Evolutionary conservation across 92 coral and sea anemone genomes (phyloP).

Genomic region (Meandrina meandrites): DNA sequence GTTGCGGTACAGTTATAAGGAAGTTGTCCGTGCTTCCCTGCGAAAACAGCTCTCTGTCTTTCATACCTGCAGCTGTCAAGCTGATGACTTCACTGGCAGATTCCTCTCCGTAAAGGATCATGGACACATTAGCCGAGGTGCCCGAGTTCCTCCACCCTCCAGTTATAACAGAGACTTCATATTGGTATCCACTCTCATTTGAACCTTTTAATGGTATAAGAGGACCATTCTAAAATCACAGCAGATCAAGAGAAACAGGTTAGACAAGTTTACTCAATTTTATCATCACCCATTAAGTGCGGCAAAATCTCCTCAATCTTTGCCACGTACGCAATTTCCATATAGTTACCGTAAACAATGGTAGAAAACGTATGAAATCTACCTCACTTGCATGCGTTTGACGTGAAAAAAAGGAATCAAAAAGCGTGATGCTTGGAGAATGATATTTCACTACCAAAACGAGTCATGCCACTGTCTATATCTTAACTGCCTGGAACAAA

Average conservation of each 20-base stretch:
- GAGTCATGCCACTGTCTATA: neutral
- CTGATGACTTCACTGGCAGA: constrained; percentile 33
- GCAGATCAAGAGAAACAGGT: neutral
- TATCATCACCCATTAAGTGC: neutral
- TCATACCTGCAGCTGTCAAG: neutral
- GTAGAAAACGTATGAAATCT: neutral
- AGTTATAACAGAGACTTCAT: constrained; percentile 48
- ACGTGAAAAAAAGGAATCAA: too few relatives aligned
- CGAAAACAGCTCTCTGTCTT: constrained; percentile 6
- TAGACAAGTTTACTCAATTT: neutral
- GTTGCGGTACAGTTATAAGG: constrained; percentile 18
- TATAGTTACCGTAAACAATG: neutral
- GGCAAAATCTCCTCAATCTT: neutral
- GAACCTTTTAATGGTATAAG: constrained; percentile 7
- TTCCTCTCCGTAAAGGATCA: constrained; percentile 41
- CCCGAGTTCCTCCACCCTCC: constrained; percentile 59
- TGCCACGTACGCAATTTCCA: neutral
- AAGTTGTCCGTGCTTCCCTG: constrained; percentile 51
- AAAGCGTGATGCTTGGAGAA: too few relatives aligned
- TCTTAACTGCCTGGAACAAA: too few relatives aligned
- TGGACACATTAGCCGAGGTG: constrained; percentile 47
- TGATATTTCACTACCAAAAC: too few relatives aligned
- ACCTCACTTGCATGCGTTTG: neutral
- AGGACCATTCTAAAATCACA: constrained; percentile 25
- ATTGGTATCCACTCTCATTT: constrained; percentile 20